Evolutionary conservation across 2,797 vertebrate species (phyloP).

Genomic region (Helicolenus hilgendorfi): DNA sequence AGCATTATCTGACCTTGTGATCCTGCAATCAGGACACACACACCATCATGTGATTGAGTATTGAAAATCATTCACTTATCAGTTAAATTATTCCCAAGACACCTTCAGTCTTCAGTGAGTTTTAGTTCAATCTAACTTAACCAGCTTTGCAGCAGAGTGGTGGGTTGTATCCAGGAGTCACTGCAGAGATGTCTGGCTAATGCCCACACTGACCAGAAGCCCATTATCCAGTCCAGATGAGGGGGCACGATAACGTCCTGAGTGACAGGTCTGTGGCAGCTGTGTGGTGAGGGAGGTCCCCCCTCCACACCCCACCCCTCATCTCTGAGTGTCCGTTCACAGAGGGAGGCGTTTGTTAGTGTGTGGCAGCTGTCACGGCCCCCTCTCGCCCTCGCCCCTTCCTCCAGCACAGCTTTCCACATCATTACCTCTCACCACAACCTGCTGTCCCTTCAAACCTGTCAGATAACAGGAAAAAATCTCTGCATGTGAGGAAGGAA

Average conservation of each 20-base stretch:
- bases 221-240: constrained; percentile 74
- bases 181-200: constrained; percentile 1
- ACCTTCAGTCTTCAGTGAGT: neutral
- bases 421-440: constrained; percentile 69
- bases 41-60: neutral
- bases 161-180: constrained; percentile 8
- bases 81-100: neutral
- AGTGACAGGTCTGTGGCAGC: constrained; percentile 83
- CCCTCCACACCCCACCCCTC: neutral
- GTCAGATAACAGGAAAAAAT: constrained; percentile 15
- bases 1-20: neutral
- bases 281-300: constrained; percentile 59
- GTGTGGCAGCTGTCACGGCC: constrained; percentile 80
- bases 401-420: constrained; percentile 68
- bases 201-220: constrained; percentile 36
- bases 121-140: neutral
- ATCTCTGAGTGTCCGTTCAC: constrained; percentile 55
- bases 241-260: constrained; percentile 56
- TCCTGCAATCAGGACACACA: neutral
- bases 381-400: constrained; percentile 41
- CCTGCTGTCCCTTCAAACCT: constrained; percentile 52
- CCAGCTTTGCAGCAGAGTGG: neutral
- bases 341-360: constrained; percentile 74
- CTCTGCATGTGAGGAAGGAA: neutral
- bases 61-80: neutral